Conservation (phyloP, 2,888 invertebrate species). For the Lycia hirtaria region DNA sequence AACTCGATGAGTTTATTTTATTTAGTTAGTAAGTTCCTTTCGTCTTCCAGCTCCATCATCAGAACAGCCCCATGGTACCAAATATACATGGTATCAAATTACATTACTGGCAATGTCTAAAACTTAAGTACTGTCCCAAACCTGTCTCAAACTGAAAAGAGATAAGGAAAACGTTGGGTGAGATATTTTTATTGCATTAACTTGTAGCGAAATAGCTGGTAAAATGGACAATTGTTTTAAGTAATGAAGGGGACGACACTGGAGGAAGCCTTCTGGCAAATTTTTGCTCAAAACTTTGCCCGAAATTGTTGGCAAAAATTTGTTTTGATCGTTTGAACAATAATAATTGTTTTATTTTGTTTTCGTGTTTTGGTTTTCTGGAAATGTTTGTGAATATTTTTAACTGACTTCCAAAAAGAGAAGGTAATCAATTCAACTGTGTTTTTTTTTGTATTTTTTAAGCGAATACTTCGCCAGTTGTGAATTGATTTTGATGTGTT, state of each 20-base stretch:
- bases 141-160: slow-evolving; percentile 20
- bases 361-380: neutral
- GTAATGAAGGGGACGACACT: slow-evolving; percentile 33
- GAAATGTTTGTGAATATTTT: neutral
- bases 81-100: no score
- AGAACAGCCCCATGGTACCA: no score
- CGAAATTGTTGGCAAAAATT: slow-evolving; percentile 11
- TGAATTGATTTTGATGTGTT: no score
- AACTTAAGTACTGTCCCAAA: slow-evolving; percentile 2
- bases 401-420: no score
- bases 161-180: slow-evolving; percentile 41
- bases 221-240: slow-evolving; percentile 38
- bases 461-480: no score
- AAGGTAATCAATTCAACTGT: no score
- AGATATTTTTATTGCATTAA: slow-evolving; percentile 43
- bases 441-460: no score
- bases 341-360: slow-evolving; percentile 9
- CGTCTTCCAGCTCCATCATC: no score
- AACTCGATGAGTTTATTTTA: no score
- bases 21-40: no score
- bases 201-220: slow-evolving; percentile 35
- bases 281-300: slow-evolving; percentile 21
- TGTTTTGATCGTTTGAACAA: slow-evolving; percentile 4
- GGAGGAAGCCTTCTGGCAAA: slow-evolving; percentile 16
- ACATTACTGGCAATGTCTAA: no score